A percentile compares a stretch with the other conserved stretches of the same genome.
Conservation (phyloP, 2,888 invertebrate species). For the Bellardia bayeri region DNA sequence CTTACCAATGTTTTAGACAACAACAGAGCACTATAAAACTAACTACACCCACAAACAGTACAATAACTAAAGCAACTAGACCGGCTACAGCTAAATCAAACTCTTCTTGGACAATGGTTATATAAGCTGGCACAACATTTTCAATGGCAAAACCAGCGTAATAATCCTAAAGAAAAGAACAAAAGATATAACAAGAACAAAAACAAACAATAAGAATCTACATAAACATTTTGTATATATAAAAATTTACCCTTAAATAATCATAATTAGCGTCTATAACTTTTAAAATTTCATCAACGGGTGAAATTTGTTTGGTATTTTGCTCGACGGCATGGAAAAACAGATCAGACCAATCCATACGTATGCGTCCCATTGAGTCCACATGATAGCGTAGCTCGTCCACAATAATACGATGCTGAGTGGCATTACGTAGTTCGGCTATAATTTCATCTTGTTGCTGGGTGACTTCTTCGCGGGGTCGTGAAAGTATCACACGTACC, state of each 20-base stretch:
- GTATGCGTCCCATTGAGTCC: constrained; percentile 85
- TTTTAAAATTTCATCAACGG: constrained; percentile 91
- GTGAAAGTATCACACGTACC: constrained; percentile 92
- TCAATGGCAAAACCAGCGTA: constrained; percentile 90
- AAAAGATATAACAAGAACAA: background rate
- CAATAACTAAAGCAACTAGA: constrained; percentile 92
- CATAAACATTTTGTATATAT: background rate
- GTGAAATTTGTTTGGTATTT: constrained; percentile 89
- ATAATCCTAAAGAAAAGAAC: constrained; percentile 83
- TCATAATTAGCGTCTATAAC: constrained; percentile 94
- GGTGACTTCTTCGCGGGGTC: constrained; percentile 91
- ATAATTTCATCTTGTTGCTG: constrained; percentile 89
- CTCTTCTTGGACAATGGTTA: constrained; percentile 88
- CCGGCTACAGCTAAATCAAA: constrained; percentile 95
- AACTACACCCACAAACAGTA: constrained; percentile 93
- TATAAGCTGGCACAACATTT: constrained; percentile 89
- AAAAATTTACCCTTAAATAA: constrained; percentile 87
- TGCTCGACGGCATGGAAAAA: constrained; percentile 93
- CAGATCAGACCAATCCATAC: constrained; percentile 91
- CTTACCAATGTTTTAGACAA: constrained; percentile 92
- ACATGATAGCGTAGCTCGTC: constrained; percentile 91
- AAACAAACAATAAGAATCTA: background rate
- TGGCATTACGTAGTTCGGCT: constrained; percentile 90
- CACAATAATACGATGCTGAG: constrained; percentile 91
- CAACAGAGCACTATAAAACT: constrained; percentile 95